Conservation (phyloP, 1,140 invertebrate genomes). For the Phthorimaea operculella region DNA sequence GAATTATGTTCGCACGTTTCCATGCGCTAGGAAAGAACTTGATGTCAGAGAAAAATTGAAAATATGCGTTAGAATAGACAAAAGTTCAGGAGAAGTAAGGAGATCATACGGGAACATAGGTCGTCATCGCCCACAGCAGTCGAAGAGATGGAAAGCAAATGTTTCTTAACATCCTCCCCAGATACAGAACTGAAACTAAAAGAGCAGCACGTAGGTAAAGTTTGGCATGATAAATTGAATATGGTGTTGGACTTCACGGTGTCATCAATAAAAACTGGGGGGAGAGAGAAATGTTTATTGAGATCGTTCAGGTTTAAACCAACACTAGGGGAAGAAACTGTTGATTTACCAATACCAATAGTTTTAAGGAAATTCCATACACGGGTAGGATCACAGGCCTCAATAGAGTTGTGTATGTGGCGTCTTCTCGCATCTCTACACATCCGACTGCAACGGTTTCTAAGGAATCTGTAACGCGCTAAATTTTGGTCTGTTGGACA, state of each 20-base stretch:
- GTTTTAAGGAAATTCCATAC: neutral
- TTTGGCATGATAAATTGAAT: neutral
- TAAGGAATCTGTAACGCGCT: neutral
- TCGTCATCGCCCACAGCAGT: neutral
- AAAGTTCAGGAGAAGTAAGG: neutral
- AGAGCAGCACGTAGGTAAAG: neutral
- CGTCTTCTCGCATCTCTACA: neutral
- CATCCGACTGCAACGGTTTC: neutral
- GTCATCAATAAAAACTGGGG: neutral
- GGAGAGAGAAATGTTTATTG: conserved; percentile 1
- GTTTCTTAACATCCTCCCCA: neutral
- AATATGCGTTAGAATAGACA: neutral
- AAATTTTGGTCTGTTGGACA: neutral
- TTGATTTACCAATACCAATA: neutral
- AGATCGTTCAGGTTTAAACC: neutral
- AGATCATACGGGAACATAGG: neutral
- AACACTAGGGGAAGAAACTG: neutral
- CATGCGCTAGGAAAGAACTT: neutral
- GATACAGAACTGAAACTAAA: neutral
- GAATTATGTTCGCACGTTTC: neutral
- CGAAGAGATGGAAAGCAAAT: neutral
- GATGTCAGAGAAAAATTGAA: neutral
- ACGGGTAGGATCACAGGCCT: neutral
- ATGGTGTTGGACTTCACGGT: neutral
- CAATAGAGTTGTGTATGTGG: neutral